Conservation (phyloP, 2,888 invertebrate species). For the Serrognathus titanus region DNA sequence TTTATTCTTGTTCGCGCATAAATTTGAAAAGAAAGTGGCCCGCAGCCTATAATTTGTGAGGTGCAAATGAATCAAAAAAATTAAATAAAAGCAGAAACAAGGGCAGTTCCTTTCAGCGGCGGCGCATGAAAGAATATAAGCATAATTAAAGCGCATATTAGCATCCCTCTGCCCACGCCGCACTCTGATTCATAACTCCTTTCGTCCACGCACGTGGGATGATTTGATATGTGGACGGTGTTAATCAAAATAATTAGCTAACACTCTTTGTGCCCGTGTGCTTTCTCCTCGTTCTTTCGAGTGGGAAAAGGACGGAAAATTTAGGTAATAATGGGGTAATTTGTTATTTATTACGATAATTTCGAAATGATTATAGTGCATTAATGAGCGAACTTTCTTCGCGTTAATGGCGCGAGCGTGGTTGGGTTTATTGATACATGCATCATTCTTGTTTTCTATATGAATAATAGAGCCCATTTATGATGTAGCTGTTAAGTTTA, state of each 20-base stretch:
- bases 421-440: not conserved
- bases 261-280: slow-evolving; percentile 2
- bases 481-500: too few relatives aligned
- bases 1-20: slow-evolving; percentile 1
- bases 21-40: slow-evolving; percentile 2
- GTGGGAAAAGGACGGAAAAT: not conserved
- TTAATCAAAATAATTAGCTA: slow-evolving; percentile 22
- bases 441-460: too few relatives aligned
- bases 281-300: not conserved
- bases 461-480: too few relatives aligned
- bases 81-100: slow-evolving; percentile 5
- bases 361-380: not conserved
- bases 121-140: slow-evolving; percentile 14
- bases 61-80: slow-evolving; percentile 11
- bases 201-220: slow-evolving; percentile 10
- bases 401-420: not conserved
- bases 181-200: slow-evolving; percentile 21
- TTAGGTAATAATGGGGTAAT: not conserved
- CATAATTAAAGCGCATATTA: slow-evolving; percentile 24
- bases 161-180: slow-evolving; percentile 20
- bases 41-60: slow-evolving; percentile 12
- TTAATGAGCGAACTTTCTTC: slow-evolving; percentile 1
- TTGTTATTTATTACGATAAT: slow-evolving; percentile 1
- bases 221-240: slow-evolving; percentile 18
- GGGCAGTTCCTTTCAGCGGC: slow-evolving; percentile 12